Evolutionary conservation across 2,113 vertebrate species (phyloP).

Genomic region (Bufo gargarizans): DNA sequence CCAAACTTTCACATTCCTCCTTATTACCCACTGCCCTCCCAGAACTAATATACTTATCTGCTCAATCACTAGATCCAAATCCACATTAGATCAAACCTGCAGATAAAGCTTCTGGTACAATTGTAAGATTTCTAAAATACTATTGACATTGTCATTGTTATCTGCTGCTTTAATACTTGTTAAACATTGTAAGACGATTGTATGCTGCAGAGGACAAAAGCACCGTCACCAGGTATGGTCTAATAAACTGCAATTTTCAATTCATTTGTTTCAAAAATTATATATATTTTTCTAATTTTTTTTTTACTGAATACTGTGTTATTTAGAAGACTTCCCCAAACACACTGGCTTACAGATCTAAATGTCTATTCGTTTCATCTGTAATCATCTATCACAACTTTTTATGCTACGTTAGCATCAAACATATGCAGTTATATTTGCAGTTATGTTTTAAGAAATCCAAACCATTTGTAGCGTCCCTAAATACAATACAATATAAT

Average conservation of each 20-base stretch:
- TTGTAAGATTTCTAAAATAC: not conserved
- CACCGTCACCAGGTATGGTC: no score
- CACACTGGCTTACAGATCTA: not conserved
- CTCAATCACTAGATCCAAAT: not conserved
- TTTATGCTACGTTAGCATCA: not conserved
- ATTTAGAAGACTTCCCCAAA: not conserved
- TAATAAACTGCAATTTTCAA: no score
- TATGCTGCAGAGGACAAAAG: not conserved
- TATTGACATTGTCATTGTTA: not conserved
- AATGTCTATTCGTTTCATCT: not conserved
- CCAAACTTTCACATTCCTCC: not conserved
- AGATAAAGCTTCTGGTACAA: not conserved
- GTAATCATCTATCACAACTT: not conserved
- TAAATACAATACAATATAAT: not conserved
- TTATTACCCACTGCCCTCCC: not conserved
- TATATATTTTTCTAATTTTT: no score
- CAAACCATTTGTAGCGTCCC: not conserved
- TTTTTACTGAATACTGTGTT: not conserved
- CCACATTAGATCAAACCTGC: not conserved
- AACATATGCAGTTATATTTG: not conserved
- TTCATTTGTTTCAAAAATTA: no score
- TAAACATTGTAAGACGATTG: not conserved
- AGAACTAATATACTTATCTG: not conserved
- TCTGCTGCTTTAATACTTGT: not conserved
- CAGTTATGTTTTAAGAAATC: not conserved